These are phyloP conservation scores for Astyanax mexicanus DNA, from an alignment of 2,797 vertebrate species.

Conservation along the genomic window DNA sequence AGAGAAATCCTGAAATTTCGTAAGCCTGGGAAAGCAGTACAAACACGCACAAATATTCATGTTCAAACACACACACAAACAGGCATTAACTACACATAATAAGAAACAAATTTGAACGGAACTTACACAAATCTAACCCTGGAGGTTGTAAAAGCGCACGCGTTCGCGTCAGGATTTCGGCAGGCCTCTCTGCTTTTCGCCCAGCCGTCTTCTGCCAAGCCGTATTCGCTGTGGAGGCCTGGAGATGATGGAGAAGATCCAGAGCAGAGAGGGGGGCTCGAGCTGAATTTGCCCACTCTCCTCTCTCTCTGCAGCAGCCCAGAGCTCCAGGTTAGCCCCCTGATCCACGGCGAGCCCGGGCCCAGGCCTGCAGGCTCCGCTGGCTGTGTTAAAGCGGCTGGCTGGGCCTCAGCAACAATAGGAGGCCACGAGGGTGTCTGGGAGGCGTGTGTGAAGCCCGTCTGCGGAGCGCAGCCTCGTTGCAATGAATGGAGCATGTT, in stretches of 20 bases:
- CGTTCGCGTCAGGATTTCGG: slow-evolving; percentile 46
- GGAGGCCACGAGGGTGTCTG: slow-evolving; percentile 76
- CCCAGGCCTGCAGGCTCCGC: slow-evolving; percentile 63
- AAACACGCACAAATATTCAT: slow-evolving; percentile 4
- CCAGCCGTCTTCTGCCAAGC: not conserved
- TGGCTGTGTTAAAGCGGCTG: slow-evolving; percentile 42
- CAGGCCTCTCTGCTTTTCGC: slow-evolving; percentile 36
- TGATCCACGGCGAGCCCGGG: slow-evolving; percentile 47
- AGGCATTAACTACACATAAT: no score
- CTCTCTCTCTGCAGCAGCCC: slow-evolving; percentile 41
- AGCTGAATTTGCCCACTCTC: slow-evolving; percentile 36
- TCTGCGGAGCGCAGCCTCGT: slow-evolving; percentile 79
- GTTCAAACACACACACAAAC: slow-evolving; percentile 10
- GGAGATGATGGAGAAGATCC: slow-evolving; percentile 16
- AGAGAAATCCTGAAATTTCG: not conserved
- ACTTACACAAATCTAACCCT: slow-evolving; percentile 69
- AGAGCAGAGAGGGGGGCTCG: slow-evolving; percentile 3
- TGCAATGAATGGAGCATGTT: slow-evolving; percentile 81
- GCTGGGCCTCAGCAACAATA: slow-evolving; percentile 74
- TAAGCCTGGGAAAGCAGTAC: not conserved
- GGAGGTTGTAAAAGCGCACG: slow-evolving; percentile 49
- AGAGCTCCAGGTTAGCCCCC: slow-evolving; percentile 60
- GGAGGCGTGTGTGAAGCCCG: slow-evolving; percentile 77
- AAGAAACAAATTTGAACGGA: slow-evolving; percentile 36
- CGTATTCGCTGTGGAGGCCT: not conserved